Evolutionary conservation across 2,113 vertebrate species (phyloP).

Genomic region (Festucalex cinctus): DNA sequence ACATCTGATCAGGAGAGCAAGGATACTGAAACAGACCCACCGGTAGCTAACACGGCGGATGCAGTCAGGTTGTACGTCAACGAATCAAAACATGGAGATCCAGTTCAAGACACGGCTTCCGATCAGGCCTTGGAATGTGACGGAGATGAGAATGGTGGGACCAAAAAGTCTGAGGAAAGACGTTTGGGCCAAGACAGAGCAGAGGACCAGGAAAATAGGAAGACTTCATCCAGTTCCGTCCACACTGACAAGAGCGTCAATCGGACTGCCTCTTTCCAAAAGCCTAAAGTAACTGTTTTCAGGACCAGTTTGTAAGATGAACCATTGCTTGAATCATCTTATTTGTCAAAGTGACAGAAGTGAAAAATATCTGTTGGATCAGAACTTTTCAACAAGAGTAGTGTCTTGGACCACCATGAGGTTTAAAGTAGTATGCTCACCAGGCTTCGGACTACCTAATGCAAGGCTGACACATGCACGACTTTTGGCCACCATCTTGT

Average conservation of each 20-base stretch:
- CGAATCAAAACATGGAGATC: constrained; percentile 9
- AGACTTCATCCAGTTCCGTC: constrained; percentile 24
- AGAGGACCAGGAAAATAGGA: constrained; percentile 8
- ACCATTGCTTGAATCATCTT: not conserved
- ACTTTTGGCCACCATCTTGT: too few relatives aligned
- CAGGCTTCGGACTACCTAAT: too few relatives aligned
- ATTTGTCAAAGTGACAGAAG: too few relatives aligned
- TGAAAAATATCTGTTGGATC: too few relatives aligned
- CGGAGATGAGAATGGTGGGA: constrained; percentile 3
- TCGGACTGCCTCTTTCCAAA: constrained; percentile 55
- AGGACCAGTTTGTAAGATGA: constrained; percentile 66
- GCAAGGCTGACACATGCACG: too few relatives aligned
- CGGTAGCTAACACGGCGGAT: constrained; percentile 5
- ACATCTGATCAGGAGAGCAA: constrained; percentile 15
- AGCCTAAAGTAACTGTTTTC: constrained; percentile 62
- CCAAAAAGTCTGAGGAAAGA: constrained; percentile 13
- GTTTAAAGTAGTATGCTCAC: too few relatives aligned
- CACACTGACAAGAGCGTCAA: constrained; percentile 7
- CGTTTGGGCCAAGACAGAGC: constrained; percentile 30
- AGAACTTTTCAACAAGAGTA: too few relatives aligned
- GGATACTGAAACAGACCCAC: not conserved
- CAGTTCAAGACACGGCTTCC: constrained; percentile 4
- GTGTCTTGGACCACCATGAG: too few relatives aligned
- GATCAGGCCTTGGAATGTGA: not conserved
- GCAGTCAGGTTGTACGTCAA: constrained; percentile 15